These are phyloP conservation scores for Pterocles orientalis DNA, from an alignment of 2,113 vertebrate species.

Conservation along the genomic window DNA sequence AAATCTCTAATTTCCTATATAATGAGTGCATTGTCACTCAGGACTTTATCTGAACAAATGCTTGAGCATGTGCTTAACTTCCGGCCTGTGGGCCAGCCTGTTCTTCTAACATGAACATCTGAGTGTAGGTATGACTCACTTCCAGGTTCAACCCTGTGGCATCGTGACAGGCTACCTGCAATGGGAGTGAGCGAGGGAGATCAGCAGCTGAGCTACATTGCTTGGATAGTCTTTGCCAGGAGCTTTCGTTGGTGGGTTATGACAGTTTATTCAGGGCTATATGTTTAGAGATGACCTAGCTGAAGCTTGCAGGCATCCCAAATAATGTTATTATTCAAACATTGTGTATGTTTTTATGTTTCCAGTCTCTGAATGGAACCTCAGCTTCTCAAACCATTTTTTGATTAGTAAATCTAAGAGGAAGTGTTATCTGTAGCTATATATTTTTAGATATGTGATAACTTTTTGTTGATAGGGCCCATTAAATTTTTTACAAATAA, in stretches of 20 bases:
- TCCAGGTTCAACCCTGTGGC: not conserved
- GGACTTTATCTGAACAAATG: not conserved
- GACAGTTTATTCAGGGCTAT: not conserved
- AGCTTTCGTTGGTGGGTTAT: not conserved
- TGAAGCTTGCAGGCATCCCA: not conserved
- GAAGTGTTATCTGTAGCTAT: not conserved
- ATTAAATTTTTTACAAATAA: not conserved
- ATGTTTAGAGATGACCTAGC: not conserved
- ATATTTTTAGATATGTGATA: not conserved
- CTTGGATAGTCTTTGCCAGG: not conserved
- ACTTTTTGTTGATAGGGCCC: not conserved
- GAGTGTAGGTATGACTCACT: not conserved
- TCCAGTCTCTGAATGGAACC: not conserved
- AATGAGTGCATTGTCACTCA: not conserved
- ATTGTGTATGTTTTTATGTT: not conserved
- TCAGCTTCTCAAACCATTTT: not conserved
- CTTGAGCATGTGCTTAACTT: not conserved
- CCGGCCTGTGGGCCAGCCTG: not conserved
- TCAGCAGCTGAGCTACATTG: not conserved
- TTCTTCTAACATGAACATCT: not conserved
- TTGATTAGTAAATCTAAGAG: not conserved
- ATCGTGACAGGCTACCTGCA: not conserved
- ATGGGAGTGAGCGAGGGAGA: not conserved
- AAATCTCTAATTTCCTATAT: not conserved
- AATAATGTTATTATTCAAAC: not conserved